phyloP scores from a whole-genome alignment of 1,140 invertebrate genomes.

The Rhyzopertha dominica region DNA sequence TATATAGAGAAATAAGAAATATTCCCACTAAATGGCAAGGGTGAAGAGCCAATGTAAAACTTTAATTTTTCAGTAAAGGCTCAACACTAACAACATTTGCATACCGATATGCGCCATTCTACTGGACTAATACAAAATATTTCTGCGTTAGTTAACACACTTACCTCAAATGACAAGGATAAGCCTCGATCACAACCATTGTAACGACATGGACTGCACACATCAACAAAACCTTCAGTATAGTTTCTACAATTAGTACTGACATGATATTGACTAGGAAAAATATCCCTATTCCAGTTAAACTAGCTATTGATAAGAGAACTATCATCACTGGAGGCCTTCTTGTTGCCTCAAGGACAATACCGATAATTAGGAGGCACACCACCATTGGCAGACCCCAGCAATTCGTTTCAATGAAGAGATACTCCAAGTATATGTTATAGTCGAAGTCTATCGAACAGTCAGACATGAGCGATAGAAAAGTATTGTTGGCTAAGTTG shows the following conservation, averaged over 20 bases:
- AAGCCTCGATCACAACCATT: slow-evolving; percentile 38
- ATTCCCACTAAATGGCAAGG: too few relatives aligned
- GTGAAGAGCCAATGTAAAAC: too few relatives aligned
- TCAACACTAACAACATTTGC: too few relatives aligned
- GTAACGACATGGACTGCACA: slow-evolving; percentile 34
- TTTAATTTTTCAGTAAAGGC: too few relatives aligned
- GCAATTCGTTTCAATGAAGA: slow-evolving; percentile 35
- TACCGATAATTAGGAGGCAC: slow-evolving; percentile 29
- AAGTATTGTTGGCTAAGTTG: slow-evolving; percentile 48
- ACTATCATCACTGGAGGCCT: slow-evolving; percentile 29
- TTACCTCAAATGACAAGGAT: slow-evolving; percentile 39
- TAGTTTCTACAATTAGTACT: slow-evolving; percentile 28
- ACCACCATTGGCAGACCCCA: slow-evolving; percentile 36
- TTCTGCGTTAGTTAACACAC: too few relatives aligned
- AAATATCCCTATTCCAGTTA: slow-evolving; percentile 33
- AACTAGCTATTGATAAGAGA: slow-evolving; percentile 21
- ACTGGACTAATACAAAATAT: too few relatives aligned
- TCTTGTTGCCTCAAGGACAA: slow-evolving; percentile 28
- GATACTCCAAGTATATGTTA: slow-evolving; percentile 42
- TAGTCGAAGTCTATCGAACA: slow-evolving; percentile 45
- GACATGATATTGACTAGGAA: slow-evolving; percentile 30
- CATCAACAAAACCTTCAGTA: slow-evolving; percentile 34
- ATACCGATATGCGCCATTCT: too few relatives aligned
- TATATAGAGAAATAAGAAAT: too few relatives aligned
- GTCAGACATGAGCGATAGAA: slow-evolving; percentile 36